A percentile compares a stretch with the other conserved stretches of the same genome.
Conservation (phyloP, 2,797 vertebrate species). For the Hemitrygon akajei region DNA sequence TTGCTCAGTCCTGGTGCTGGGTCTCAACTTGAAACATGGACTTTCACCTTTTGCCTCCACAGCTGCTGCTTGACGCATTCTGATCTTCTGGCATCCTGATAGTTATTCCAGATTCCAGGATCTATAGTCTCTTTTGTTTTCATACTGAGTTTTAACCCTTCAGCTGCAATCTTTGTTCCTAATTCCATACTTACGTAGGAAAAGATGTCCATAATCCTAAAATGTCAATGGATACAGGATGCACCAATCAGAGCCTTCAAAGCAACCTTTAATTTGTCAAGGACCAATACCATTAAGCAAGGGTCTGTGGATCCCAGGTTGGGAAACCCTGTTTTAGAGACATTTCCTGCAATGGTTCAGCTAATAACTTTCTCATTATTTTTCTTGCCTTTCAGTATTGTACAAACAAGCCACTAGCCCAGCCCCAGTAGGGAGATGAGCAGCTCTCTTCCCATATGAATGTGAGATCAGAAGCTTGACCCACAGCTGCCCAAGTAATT, state of each 20-base stretch:
- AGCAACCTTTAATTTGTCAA: too few relatives aligned
- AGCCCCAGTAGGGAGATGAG: background rate
- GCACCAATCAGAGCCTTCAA: background rate
- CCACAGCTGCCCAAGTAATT: constrained; percentile 43
- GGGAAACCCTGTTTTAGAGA: background rate
- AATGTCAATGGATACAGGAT: background rate
- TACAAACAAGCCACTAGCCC: background rate
- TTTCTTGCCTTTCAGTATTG: background rate
- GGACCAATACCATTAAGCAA: too few relatives aligned
- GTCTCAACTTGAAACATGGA: too few relatives aligned
- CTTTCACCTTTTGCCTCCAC: too few relatives aligned
- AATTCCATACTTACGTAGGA: background rate
- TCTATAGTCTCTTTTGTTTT: too few relatives aligned
- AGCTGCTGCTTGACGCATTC: too few relatives aligned
- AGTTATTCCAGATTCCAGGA: too few relatives aligned
- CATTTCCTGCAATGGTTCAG: background rate
- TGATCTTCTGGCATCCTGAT: too few relatives aligned
- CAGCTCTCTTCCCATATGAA: constrained; percentile 39
- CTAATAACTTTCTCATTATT: background rate
- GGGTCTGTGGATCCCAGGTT: too few relatives aligned
- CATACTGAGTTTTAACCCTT: background rate
- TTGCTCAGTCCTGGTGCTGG: too few relatives aligned
- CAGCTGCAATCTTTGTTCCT: background rate
- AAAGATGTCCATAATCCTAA: background rate
- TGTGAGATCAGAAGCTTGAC: constrained; percentile 39